These are phyloP conservation scores for Ochotona princeps DNA, from an alignment of 2,113 vertebrate species.

Conservation along the genomic window DNA sequence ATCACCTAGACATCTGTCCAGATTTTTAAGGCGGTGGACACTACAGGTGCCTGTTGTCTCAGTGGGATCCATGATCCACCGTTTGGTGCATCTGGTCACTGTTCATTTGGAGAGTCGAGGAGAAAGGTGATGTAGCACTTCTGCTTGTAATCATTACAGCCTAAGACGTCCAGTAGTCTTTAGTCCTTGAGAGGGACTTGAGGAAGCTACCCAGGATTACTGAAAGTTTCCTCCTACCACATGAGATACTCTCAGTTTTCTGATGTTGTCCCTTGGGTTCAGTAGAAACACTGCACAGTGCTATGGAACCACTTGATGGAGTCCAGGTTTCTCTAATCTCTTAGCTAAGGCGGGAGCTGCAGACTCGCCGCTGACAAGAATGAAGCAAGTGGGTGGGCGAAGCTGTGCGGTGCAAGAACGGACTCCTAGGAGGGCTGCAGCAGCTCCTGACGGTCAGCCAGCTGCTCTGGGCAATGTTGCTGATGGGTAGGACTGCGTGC, in stretches of 20 bases:
- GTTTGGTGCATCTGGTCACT: conserved; percentile 20
- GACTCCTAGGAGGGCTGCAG: not conserved
- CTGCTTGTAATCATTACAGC: conserved; percentile 58
- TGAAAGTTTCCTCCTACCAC: conserved; percentile 49
- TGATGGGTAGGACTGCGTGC: not conserved
- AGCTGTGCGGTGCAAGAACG: not conserved
- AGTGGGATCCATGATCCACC: not conserved
- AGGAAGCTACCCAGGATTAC: conserved; percentile 62
- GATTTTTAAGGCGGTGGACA: not conserved
- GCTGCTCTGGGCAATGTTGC: not conserved
- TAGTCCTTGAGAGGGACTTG: conserved; percentile 52
- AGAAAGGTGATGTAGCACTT: conserved; percentile 61
- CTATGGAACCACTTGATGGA: conserved; percentile 55
- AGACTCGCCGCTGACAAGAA: conserved; percentile 74
- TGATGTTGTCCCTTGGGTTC: conserved; percentile 62
- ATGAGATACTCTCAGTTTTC: conserved; percentile 69
- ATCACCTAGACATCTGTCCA: not conserved
- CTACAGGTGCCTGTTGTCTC: conserved; percentile 16
- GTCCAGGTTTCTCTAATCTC: conserved; percentile 79
- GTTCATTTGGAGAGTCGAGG: conserved; percentile 46
- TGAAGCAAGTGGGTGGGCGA: conserved; percentile 75
- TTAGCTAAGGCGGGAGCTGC: conserved; percentile 78
- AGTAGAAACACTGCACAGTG: conserved; percentile 46
- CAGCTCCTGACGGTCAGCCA: not conserved
- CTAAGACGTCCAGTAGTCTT: conserved; percentile 48